Evolutionary conservation across 2,113 vertebrate genomes (phyloP).

Genomic region (Meriones unguiculatus): DNA sequence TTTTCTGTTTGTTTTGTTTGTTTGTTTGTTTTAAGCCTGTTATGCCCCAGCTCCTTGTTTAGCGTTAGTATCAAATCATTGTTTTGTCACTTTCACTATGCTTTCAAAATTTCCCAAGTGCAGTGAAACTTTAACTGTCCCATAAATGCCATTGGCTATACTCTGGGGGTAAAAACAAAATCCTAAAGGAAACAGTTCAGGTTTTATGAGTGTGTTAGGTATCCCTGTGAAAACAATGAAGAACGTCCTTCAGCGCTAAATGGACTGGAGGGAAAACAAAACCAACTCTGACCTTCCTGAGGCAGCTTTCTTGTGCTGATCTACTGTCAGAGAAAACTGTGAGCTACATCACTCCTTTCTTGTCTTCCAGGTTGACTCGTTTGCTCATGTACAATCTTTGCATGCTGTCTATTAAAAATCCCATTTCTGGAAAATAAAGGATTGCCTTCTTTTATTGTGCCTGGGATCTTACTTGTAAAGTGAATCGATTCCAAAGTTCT

Average conservation of each 20-base stretch:
- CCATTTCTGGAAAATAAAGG: slow-evolving; percentile 43
- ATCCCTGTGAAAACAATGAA: not conserved
- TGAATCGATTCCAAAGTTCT: not conserved
- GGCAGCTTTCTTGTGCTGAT: not conserved
- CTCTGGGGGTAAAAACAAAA: not conserved
- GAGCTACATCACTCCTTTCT: not conserved
- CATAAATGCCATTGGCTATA: not conserved
- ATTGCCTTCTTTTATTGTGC: not conserved
- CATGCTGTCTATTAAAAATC: not conserved
- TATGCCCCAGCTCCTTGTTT: not conserved
- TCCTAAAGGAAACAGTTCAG: slow-evolving; percentile 24
- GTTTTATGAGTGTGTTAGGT: slow-evolving; percentile 16
- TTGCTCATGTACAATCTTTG: not conserved
- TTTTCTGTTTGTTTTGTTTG: too few species aligned
- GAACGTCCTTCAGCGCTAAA: not conserved
- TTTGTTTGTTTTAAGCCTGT: not conserved
- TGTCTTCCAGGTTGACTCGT: not conserved
- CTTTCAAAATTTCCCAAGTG: slow-evolving; percentile 11
- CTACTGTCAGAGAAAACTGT: not conserved
- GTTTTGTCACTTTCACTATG: not conserved
- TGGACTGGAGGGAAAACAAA: not conserved
- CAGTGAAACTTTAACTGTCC: not conserved
- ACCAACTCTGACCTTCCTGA: not conserved
- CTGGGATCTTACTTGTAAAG: slow-evolving; percentile 48
- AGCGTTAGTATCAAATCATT: not conserved